Base-by-base conservation (phyloP, 2,888 invertebrate genomes). In the Drosophila percnosoma region DNA sequence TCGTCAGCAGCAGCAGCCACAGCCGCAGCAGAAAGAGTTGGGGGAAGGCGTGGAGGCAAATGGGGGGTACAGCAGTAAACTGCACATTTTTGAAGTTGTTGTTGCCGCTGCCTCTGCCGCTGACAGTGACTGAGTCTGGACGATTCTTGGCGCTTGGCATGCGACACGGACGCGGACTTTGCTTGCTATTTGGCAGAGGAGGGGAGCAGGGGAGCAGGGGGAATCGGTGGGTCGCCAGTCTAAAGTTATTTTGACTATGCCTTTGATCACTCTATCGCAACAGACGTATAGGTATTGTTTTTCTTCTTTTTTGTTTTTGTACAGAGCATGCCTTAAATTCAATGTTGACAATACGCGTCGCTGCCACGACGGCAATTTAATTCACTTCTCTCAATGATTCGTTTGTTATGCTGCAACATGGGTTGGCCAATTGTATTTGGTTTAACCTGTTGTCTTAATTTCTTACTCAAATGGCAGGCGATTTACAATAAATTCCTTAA, bases 401-500 rank as follows among this genome's bases (percentile, higher is more conserved):
- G 68, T 59, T 64, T 38, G 8, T 3, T 29, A 21, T 60, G 42
- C 27, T 42, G 59, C 55, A 63, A 48, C 55, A 27, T 29, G 29
- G 40, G 45, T 61, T 53, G 59, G 67, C 57, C 72, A 72, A 67
- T 67, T 73, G 64, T 40, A 54, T 42, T 24, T 53, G 36, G 55
- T 24, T 38, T 11, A 52, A 78, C 77, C 68, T 75, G 78, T 76
- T 78, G 78, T 59, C 78, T 80, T 80, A 75, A 81, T 81, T 81
- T 81, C 81, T 81, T 70, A 81, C 76, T 82, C 74, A 69, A 82
- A 82, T 78, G 81, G 73, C 83, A 59, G 66, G 59, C 72, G 78
- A 84, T 83, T 81, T 83, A 83, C 80, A 83, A 83, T 85, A 83
- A 85, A 85, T 85, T 83, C 85, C 82, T 82, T 85, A 82, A 70